Base-by-base conservation (phyloP, 2,797 vertebrate genomes). In the Syndactyla subalaris region DNA sequence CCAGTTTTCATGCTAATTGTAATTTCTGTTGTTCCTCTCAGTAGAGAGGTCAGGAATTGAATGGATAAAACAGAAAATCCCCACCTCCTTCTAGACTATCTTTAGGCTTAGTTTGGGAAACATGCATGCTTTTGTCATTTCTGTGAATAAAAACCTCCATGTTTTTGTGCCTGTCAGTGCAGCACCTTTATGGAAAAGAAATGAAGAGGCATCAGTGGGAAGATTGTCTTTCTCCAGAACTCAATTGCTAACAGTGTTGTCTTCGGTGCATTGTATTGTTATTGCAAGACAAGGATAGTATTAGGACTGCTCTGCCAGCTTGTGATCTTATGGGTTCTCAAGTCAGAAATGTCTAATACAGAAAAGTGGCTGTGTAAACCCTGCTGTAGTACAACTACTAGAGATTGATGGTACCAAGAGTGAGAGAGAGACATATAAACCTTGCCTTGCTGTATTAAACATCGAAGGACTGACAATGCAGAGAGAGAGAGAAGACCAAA, bases 331-430 rank as follows among this genome's bases (percentile, higher is more conserved):
- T 20, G 26, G 49, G 27, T 95, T 96, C 75, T 62, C 92, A 87
- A 97, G 94, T 95, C 94, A 95, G 94, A 92, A 95, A 78, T 83
- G 89, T 95, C 96, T 94, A 11, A 9, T 94, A 39, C 84, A 91
- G 96, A 92, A 97, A 98, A 98, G 97, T 98, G 97, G 97, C 98
- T 98, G 81, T 96, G 90, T 98, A 98, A 98, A 97, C 94, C 68
- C 82, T 88, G 89, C 63, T 73, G 88, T 97, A 97, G 96, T 94
- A 88, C 80, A 97, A 75, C 95, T 88, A 93, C 88, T 91, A 92
- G 93, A 98, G 96, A 98, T 97, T 97, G 97, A 98, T 98, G 91
- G 75, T 85, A 48, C 92, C 30, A 89, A 84, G 91, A 96, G 92
- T 90, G 91, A 62, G 94, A 96, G 91, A 94, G 94, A 97, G 94